These are phyloP conservation scores for Neolamprologus longior DNA, from an alignment of 2,113 vertebrate species.

Conservation along the genomic window DNA sequence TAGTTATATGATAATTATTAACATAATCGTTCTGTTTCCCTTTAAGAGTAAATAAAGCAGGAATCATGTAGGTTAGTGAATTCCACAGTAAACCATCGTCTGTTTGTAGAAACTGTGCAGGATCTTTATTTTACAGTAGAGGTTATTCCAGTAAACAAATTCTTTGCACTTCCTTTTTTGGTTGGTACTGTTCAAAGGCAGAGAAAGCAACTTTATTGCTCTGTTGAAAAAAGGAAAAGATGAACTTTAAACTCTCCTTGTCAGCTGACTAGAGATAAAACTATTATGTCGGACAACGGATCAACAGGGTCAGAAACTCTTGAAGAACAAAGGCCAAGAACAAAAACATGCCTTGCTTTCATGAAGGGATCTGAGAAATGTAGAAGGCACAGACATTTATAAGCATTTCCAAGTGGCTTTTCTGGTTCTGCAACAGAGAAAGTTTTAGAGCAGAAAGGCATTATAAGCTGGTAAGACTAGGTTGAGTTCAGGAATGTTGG, in stretches of 20 bases:
- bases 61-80: neutral
- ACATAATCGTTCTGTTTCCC: neutral
- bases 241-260: conserved; percentile 36
- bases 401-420: conserved; percentile 27
- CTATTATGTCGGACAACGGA: neutral
- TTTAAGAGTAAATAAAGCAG: neutral
- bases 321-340: neutral
- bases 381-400: neutral
- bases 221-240: neutral
- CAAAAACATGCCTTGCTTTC: neutral
- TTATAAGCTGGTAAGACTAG: conserved; percentile 12
- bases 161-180: neutral
- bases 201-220: neutral
- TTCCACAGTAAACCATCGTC: neutral
- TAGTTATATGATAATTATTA: neutral
- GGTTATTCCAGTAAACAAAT: neutral
- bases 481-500: conserved; percentile 46
- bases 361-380: neutral
- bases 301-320: neutral
- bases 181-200: neutral
- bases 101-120: neutral
- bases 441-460: neutral
- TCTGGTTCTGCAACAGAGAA: conserved; percentile 49
- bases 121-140: neutral
- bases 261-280: conserved; percentile 35